Conservation (phyloP, 2,113 vertebrate genomes). For the Notothenia rossii region DNA sequence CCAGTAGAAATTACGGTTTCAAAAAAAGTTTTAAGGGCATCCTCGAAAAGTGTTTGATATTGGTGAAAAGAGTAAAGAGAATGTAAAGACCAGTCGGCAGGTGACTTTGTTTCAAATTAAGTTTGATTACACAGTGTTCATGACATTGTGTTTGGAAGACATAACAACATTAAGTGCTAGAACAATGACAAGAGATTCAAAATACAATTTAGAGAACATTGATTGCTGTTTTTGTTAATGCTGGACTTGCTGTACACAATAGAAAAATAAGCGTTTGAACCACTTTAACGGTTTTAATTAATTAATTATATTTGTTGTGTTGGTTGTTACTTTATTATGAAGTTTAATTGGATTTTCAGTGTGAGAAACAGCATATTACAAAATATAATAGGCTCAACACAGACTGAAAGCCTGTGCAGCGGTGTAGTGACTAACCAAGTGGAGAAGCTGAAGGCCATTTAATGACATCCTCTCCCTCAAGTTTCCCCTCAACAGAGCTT, state of each 20-base stretch:
- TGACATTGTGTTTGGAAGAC: neutral
- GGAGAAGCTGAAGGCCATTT: slow-evolving; percentile 38
- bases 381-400: slow-evolving; percentile 47
- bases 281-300: neutral
- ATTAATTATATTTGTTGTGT: neutral
- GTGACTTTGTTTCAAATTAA: no score
- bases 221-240: neutral
- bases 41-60: neutral
- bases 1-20: no score
- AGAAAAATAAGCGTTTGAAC: neutral
- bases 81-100: no score
- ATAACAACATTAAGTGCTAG: neutral
- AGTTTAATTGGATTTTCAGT: slow-evolving; percentile 11
- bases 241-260: neutral
- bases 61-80: no score
- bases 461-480: slow-evolving; percentile 45
- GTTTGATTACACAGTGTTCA: neutral
- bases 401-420: slow-evolving; percentile 9
- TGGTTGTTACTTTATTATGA: slow-evolving; percentile 17
- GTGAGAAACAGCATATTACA: slow-evolving; percentile 30
- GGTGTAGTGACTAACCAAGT: slow-evolving; percentile 18
- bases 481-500: slow-evolving; percentile 13
- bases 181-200: neutral
- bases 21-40: neutral
- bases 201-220: neutral